Conservation (phyloP, 2,888 invertebrate genomes). For the Achlya flavicornis region DNA sequence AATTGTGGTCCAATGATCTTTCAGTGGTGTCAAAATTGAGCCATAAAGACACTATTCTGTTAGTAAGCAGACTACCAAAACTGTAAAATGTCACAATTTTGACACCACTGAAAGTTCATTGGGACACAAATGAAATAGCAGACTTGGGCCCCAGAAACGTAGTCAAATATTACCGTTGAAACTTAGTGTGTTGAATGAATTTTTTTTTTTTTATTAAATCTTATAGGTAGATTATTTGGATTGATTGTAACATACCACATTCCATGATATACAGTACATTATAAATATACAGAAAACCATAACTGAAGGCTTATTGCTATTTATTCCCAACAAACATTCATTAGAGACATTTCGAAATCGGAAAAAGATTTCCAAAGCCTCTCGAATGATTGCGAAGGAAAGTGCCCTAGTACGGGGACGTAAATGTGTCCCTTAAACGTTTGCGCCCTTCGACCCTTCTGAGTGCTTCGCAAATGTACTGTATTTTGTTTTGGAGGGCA, state of each 20-base stretch:
- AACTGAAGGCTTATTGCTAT: background rate
- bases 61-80: too few species aligned
- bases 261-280: background rate
- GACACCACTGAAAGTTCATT: too few species aligned
- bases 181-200: too few species aligned
- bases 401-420: conserved; percentile 20
- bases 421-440: conserved; percentile 27
- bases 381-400: conserved; percentile 27
- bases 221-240: too few species aligned
- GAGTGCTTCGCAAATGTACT: conserved; percentile 29
- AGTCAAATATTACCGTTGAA: too few species aligned
- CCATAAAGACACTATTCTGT: too few species aligned
- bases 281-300: background rate
- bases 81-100: too few species aligned
- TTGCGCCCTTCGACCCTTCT: conserved; percentile 30
- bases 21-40: too few species aligned
- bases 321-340: conserved; percentile 26
- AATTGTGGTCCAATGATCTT: too few species aligned
- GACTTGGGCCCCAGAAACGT: too few species aligned
- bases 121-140: too few species aligned
- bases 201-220: too few species aligned
- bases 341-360: conserved; percentile 23
- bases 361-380: conserved; percentile 27
- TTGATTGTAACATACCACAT: background rate
- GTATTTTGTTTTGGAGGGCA: conserved; percentile 24